These are phyloP conservation scores for Lasius fuliginosus DNA, from an alignment of 2,888 invertebrate genomes.

Conservation along the genomic window DNA sequence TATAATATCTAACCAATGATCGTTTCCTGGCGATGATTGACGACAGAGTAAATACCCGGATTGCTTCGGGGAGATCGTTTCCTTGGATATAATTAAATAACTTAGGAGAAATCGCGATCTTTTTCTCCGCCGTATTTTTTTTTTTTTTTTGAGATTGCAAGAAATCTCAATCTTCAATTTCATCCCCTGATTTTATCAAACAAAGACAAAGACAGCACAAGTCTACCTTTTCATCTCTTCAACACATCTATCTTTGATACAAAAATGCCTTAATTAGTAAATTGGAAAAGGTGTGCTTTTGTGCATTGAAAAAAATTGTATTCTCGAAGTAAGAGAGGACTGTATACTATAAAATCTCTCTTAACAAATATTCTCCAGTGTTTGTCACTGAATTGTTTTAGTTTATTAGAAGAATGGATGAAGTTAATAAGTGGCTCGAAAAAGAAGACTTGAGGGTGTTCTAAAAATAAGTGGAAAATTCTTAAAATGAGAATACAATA, in stretches of 20 bases:
- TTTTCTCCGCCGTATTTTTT: not conserved
- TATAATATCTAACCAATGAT: slow-evolving; percentile 42
- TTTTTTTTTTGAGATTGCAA: not conserved
- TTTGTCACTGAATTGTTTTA: too few relatives aligned
- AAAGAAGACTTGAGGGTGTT: too few relatives aligned
- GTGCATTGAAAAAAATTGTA: not conserved
- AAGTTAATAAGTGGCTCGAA: too few relatives aligned
- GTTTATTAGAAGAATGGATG: too few relatives aligned
- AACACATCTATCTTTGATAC: too few relatives aligned
- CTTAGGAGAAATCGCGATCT: not conserved
- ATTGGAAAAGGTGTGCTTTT: too few relatives aligned
- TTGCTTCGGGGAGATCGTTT: not conserved
- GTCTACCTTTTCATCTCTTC: not conserved
- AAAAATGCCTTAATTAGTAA: too few relatives aligned
- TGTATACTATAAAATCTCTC: too few relatives aligned
- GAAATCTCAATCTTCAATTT: slow-evolving; percentile 5
- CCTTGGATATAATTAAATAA: slow-evolving; percentile 14
- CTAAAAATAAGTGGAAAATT: too few relatives aligned
- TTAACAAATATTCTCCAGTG: too few relatives aligned
- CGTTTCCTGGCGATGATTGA: slow-evolving; percentile 19
- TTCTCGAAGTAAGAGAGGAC: too few relatives aligned
- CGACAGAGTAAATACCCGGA: not conserved
- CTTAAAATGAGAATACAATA: too few relatives aligned
- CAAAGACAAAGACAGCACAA: not conserved
- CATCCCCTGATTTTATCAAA: not conserved